A percentile compares a stretch with the other conserved stretches of the same genome.
Conservation (phyloP, 2,797 vertebrate species). For the Scyliorhinus canicula region DNA sequence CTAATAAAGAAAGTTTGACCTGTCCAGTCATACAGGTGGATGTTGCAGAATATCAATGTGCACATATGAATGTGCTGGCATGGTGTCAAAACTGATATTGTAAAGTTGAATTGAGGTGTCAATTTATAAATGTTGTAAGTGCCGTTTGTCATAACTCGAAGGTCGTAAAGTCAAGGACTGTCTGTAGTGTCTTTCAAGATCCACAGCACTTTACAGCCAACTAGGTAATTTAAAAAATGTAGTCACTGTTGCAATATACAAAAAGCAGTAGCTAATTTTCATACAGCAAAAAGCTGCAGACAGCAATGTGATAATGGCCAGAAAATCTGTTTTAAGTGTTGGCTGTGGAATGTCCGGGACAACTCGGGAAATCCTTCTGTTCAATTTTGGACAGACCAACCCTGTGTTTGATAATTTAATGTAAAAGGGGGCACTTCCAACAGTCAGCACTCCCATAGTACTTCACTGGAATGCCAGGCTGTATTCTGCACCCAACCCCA, state of each 20-base stretch:
- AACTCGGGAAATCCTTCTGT: neutral
- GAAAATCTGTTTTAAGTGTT: neutral
- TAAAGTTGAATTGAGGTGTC: no score
- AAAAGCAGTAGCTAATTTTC: neutral
- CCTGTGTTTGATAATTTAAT: neutral
- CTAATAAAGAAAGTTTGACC: no score
- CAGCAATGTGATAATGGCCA: neutral
- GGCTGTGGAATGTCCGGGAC: neutral
- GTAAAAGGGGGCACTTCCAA: neutral
- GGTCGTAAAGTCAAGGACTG: no score
- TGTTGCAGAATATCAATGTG: no score
- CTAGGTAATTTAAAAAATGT: neutral
- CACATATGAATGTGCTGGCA: no score
- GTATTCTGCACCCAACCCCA: neutral
- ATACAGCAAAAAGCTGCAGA: neutral
- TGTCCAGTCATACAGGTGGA: no score
- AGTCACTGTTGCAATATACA: neutral
- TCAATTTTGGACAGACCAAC: neutral
- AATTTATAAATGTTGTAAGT: no score
- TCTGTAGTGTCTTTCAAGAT: neutral
- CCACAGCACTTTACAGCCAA: no score
- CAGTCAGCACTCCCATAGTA: neutral
- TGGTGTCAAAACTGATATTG: no score
- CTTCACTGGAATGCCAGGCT: neutral
- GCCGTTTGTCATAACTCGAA: no score